These are phyloP conservation scores for Tragelaphus scriptus DNA, from an alignment of 2,113 vertebrate species.

Conservation along the genomic window DNA sequence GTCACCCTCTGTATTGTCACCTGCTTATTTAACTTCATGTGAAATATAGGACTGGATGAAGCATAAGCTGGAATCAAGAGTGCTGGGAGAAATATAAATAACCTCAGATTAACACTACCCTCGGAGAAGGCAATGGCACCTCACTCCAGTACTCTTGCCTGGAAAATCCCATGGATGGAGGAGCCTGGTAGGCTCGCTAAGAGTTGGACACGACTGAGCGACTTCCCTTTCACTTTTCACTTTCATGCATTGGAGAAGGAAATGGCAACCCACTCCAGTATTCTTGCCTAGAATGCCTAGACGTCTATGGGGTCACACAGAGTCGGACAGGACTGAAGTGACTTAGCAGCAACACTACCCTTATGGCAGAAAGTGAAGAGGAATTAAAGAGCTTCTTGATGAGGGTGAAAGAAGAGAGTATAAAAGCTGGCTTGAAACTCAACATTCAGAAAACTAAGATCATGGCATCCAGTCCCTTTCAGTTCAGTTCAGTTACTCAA, in stretches of 20 bases:
- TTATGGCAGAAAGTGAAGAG: neutral
- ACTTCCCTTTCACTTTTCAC: too few relatives aligned
- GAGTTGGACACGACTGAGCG: too few relatives aligned
- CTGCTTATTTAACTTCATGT: neutral
- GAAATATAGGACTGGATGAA: neutral
- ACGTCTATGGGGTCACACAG: too few relatives aligned
- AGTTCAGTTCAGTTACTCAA: too few relatives aligned
- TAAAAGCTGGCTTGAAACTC: neutral
- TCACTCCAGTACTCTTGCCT: too few relatives aligned
- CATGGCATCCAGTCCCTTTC: neutral
- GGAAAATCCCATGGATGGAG: too few relatives aligned
- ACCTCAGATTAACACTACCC: neutral
- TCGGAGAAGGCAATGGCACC: neutral
- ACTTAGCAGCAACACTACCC: neutral
- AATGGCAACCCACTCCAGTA: too few relatives aligned
- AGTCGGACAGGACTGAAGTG: too few relatives aligned
- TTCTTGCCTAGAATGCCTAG: too few relatives aligned
- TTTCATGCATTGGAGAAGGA: too few relatives aligned
- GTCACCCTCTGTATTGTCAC: neutral
- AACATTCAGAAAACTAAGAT: neutral
- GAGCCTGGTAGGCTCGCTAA: too few relatives aligned
- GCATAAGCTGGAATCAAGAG: neutral
- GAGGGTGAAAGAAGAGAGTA: neutral
- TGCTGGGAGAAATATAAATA: neutral
- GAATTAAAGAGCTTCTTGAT: neutral